A percentile compares a stretch with the other conserved stretches of the same genome.
phyloP scores from a whole-genome alignment of 2,888 invertebrate species.

The Apodemia duryi region DNA sequence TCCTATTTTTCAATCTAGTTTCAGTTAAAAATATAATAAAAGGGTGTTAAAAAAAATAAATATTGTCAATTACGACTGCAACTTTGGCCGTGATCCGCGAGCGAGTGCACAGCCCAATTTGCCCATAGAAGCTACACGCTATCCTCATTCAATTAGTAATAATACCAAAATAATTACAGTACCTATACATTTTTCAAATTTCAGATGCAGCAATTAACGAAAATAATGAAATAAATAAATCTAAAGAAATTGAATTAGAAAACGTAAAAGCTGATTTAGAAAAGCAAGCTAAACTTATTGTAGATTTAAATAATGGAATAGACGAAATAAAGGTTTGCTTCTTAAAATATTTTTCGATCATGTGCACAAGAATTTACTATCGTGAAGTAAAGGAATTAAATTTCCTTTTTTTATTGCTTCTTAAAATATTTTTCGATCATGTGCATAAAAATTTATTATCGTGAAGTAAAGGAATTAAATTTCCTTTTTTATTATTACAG shows the following conservation, averaged over 20 bases:
- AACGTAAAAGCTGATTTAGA: constrained; percentile 42
- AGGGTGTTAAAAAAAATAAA: no score
- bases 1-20: no score
- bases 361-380: neutral
- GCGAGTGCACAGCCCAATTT: no score
- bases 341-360: neutral
- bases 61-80: no score
- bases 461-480: neutral
- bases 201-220: constrained; percentile 11
- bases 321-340: constrained; percentile 49
- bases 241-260: constrained; percentile 41
- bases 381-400: no score
- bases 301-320: constrained; percentile 42
- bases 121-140: no score
- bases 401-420: constrained; percentile 16
- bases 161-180: no score
- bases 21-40: no score
- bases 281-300: constrained; percentile 41
- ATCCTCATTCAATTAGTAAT: no score
- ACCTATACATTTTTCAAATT: no score
- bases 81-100: no score
- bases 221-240: constrained; percentile 39
- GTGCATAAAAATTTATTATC: neutral
- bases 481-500: constrained; percentile 34
- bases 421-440: neutral